Evolutionary conservation across 2,113 vertebrate species (phyloP).

Genomic region (Hemibagrus wyckioides): DNA sequence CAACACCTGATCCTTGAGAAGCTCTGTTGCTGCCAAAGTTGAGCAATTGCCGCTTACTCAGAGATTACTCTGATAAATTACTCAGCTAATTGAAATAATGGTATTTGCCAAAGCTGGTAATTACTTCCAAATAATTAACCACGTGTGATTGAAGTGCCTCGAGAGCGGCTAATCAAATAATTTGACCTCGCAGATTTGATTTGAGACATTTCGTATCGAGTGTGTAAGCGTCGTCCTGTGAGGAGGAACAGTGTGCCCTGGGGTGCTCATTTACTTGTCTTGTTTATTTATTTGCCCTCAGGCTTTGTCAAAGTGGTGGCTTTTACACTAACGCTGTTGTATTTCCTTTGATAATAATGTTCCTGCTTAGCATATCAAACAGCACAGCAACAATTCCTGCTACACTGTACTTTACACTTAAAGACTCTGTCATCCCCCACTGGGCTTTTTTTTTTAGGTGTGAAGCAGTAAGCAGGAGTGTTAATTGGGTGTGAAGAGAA

Average conservation of each 20-base stretch:
- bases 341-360: not conserved
- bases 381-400: slow-evolving; percentile 31
- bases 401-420: slow-evolving; percentile 36
- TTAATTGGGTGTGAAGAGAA: slow-evolving; percentile 86
- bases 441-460: slow-evolving; percentile 67
- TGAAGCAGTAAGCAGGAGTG: slow-evolving; percentile 78
- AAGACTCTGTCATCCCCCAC: slow-evolving; percentile 59
- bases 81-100: slow-evolving; percentile 61
- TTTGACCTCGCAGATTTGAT: slow-evolving; percentile 43
- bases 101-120: slow-evolving; percentile 60
- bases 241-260: slow-evolving; percentile 13
- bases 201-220: slow-evolving; percentile 26
- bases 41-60: slow-evolving; percentile 48
- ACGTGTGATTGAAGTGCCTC: slow-evolving; percentile 57
- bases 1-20: slow-evolving; percentile 39
- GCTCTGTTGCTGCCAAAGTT: slow-evolving; percentile 27
- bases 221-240: not conserved
- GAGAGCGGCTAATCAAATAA: slow-evolving; percentile 55
- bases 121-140: slow-evolving; percentile 59
- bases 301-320: not conserved
- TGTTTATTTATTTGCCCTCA: slow-evolving; percentile 23
- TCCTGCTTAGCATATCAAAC: slow-evolving; percentile 37
- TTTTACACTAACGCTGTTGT: not conserved
- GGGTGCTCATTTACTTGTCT: slow-evolving; percentile 5
- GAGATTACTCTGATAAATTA: slow-evolving; percentile 57